Evolutionary conservation across 2,797 vertebrate genomes (phyloP), one percentile per base, ranked within the genome.

Genomic region (Cyprinella venusta): DNA sequence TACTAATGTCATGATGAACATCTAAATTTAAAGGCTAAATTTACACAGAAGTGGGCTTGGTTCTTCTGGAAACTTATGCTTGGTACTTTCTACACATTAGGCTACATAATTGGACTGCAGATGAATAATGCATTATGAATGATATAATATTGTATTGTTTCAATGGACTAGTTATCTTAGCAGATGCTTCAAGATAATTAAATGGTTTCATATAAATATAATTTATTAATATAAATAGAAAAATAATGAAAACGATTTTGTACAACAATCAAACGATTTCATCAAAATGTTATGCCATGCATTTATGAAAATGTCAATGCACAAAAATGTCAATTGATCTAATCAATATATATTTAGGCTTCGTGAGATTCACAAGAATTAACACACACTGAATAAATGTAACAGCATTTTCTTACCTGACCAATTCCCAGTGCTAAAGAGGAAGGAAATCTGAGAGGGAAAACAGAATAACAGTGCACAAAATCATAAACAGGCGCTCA

Each of bases 341-440:
- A 9, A 10, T n/a, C 10, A 5, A 15, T 48, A 45, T 45, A n/a
- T n/a, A n/a, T n/a, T n/a, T n/a, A 48, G 15, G 16, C 3, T 19
- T 65, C 2, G 1, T 67, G 36, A 68, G 19, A 21, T 68, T 13
- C 13, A 24, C 8, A 40, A n/a, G n/a, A n/a, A 9, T 30, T n/a
- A 67, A 21, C 19, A 40, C 18, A 21, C 33, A 40, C 19, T n/a
- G 36, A 2, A 40, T 19, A 71, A 10, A 9, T 2, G 4, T 18
- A 6, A 18, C 24, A 8, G 13, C n/a, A 45, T 18, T 2, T 94
- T 76, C 80, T 94, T 89, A 98, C 98, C 91, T 99, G 98, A 56
- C 98, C 98, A 80, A 99, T 93, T 88, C 97, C 97, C 75, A 99
- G 94, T 84, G 96, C 97, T 69, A 97, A 94, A 24, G 97, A 97